These are phyloP conservation scores for Epizoanthus ramosus DNA, from an alignment of 92 coral and sea anemone species.

Conservation along the genomic window DNA sequence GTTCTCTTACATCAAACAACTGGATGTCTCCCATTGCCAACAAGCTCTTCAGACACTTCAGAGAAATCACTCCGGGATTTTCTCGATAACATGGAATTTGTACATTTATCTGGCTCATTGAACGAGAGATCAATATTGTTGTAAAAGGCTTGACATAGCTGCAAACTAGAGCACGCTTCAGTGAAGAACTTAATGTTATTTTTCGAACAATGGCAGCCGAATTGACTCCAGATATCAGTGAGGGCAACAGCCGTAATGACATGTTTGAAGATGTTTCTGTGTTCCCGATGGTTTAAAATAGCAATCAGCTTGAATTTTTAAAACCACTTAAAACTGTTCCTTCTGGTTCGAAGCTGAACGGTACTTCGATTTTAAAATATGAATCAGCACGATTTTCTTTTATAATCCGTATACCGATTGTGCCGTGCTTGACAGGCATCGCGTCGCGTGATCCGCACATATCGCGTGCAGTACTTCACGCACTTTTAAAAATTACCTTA, in stretches of 20 bases:
- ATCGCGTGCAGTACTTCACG: constrained; percentile 13
- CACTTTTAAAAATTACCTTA: too few species aligned
- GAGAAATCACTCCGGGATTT: constrained; percentile 32
- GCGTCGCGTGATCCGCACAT: too few species aligned
- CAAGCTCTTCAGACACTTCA: constrained; percentile 66
- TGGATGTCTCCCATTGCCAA: constrained; percentile 55
- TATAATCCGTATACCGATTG: not conserved
- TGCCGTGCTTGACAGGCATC: too few species aligned
- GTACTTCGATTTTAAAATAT: not conserved
- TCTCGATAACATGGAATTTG: constrained; percentile 44
- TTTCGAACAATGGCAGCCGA: not conserved
- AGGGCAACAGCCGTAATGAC: not conserved
- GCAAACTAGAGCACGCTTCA: not conserved
- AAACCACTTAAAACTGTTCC: not conserved
- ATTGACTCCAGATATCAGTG: not conserved
- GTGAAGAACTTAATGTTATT: not conserved
- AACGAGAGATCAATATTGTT: not conserved
- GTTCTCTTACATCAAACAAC: constrained; percentile 80
- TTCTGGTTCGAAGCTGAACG: too few species aligned
- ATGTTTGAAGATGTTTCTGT: not conserved
- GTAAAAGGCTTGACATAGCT: not conserved
- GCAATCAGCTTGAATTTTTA: not conserved
- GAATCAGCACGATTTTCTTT: not conserved
- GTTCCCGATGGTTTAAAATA: too few species aligned
- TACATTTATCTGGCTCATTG: not conserved